Percentiles rank a stretch among this genome's conserved stretches.
These are phyloP conservation scores for Cydia amplana DNA, from an alignment of 1,140 invertebrate species.

Conservation along the genomic window DNA sequence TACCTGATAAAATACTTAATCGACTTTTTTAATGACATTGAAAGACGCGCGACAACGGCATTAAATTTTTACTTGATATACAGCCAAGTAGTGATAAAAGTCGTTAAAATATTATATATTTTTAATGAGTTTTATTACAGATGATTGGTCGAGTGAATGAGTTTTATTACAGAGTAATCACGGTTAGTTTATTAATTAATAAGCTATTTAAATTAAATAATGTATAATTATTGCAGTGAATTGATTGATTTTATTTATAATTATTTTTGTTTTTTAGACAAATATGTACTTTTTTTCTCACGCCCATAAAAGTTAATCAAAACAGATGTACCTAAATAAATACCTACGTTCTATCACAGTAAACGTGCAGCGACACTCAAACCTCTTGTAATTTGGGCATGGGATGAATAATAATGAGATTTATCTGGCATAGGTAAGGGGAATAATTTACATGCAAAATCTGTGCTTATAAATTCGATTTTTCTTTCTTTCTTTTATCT, in stretches of 20 bases:
- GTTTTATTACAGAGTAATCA: no score
- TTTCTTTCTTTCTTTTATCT: no score
- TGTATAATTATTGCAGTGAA: no score
- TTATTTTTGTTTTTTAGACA: neutral
- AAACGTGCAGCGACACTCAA: conserved; percentile 23
- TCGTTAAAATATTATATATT: no score
- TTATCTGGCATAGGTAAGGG: neutral
- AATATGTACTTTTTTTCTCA: neutral
- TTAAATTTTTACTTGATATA: neutral
- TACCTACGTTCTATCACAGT: neutral
- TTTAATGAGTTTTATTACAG: no score
- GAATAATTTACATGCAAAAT: neutral
- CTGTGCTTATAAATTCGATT: neutral
- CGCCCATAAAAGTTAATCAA: neutral
- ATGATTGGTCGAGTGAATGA: no score
- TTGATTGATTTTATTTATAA: neutral
- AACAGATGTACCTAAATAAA: neutral
- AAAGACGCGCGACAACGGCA: neutral
- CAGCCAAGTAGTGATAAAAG: neutral
- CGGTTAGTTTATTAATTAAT: no score
- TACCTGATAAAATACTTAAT: neutral
- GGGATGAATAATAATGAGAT: conserved; percentile 5
- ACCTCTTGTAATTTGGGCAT: conserved; percentile 20
- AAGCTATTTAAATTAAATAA: no score
- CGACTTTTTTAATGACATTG: neutral